Evolutionary conservation across 2,797 vertebrate species (phyloP), one percentile per base, ranked within the genome.

Genomic region (Adrianichthys oophorus): DNA sequence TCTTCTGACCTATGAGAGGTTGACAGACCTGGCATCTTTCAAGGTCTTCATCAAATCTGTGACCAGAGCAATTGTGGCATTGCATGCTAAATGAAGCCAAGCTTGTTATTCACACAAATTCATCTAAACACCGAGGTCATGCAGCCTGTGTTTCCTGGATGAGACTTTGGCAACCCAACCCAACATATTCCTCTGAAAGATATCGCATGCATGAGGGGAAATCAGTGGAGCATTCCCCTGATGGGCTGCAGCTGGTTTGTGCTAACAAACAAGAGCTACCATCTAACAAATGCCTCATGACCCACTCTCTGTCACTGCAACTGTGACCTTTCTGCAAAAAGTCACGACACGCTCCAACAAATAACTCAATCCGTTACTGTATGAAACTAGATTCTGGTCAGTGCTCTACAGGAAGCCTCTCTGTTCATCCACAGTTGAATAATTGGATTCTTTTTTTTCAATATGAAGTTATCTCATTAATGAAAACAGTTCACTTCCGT

Each of bases 121-220:
- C 42, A 44, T 29, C 21, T 5, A 52, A 16, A 15, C 19, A 2
- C 2, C 15, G 21, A 16, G 10, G 41, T 40, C 40, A 56, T 70
- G 55, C 41, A 44, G 29, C 41, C 47, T 19, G 5, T 47, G 50
- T 44, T 59, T 55, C 42, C 32, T 37, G 13, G 32, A 37, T 37
- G 32, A 37, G 32, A 10, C 29, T 32, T 32, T 32, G 61, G 48
- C 37, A 12, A 62, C 52, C 32, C 54, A 19, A 60, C 52, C 23
- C 52, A 53, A n/a, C 41, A 1, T 16, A 56, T 47, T 66, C 32
- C 52, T 53, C 26, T 52, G 47, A 74, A 44, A 13, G n/a, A 51
- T 48, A 77, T 79, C 67, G 79, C 15, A 65, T 80, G 71, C 46
- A 55, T 62, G 32, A 18, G 56, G 41, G 19, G 53, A 56, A 56